Conservation (phyloP, 1,140 invertebrate species). For the Pseudomyrmex flavicornis region DNA sequence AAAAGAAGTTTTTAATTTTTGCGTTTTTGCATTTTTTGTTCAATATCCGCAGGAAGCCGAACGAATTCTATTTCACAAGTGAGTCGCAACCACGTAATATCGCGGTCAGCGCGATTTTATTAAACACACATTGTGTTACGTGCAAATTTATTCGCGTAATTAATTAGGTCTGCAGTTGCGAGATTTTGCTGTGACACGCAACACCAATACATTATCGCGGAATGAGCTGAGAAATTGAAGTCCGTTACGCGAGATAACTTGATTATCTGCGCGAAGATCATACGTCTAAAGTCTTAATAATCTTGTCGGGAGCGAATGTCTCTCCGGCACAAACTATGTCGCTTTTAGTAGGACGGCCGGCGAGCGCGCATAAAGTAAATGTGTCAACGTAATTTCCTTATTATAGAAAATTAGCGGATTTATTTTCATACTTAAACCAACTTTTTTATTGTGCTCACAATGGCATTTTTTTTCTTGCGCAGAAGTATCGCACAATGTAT, state of each 20-base stretch:
- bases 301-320: slow-evolving; percentile 23
- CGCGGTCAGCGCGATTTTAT: not conserved
- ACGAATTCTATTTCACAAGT: no score
- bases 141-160: slow-evolving; percentile 38
- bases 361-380: not conserved
- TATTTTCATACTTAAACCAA: not conserved
- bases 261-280: slow-evolving; percentile 57
- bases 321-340: slow-evolving; percentile 18
- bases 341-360: not conserved
- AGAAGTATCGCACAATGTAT: not conserved
- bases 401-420: not conserved
- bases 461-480: not conserved
- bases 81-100: not conserved
- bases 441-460: not conserved
- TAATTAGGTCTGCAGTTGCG: slow-evolving; percentile 21
- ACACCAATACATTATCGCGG: slow-evolving; percentile 19
- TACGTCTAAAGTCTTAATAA: not conserved
- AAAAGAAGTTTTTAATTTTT: no score
- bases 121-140: not conserved
- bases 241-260: slow-evolving; percentile 50
- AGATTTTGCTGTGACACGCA: slow-evolving; percentile 17
- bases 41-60: no score
- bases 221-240: slow-evolving; percentile 40
- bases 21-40: no score
- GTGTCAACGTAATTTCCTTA: not conserved